Evolutionary conservation across 2,797 vertebrate species (phyloP).

Genomic region (Phoebastria nigripes): DNA sequence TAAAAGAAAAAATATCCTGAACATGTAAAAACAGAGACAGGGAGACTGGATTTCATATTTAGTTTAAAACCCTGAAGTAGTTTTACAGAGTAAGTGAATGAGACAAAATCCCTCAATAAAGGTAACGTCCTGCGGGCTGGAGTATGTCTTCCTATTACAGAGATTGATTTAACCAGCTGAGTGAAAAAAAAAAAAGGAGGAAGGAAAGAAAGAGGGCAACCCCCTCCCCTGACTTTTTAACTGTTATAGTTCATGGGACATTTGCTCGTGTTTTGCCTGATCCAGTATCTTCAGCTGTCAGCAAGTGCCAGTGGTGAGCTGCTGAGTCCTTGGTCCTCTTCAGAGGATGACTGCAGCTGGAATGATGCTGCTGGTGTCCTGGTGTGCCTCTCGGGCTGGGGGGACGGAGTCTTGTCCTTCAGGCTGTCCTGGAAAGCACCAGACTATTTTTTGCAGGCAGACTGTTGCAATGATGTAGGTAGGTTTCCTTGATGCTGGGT

Average conservation of each 20-base stretch:
- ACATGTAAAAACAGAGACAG: background rate
- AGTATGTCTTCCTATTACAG: constrained; percentile 4
- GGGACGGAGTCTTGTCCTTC: background rate
- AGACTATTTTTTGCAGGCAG: background rate
- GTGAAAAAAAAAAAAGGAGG: background rate
- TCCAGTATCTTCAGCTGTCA: background rate
- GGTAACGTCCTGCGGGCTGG: background rate
- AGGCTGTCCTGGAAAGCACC: background rate
- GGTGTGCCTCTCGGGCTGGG: background rate
- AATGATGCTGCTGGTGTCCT: no score
- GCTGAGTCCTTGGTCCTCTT: background rate
- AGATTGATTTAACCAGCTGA: constrained; percentile 1
- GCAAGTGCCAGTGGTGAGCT: background rate
- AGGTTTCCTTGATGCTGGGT: background rate
- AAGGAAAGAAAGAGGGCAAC: background rate
- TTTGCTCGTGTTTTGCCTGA: background rate
- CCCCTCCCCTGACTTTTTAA: background rate
- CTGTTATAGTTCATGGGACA: background rate
- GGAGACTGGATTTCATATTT: constrained; percentile 55
- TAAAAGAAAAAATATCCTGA: background rate
- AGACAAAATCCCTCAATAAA: constrained; percentile 53
- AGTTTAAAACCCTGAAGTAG: constrained; percentile 56
- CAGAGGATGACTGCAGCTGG: background rate
- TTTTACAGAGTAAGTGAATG: constrained; percentile 7
- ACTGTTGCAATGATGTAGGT: no score